Evolutionary conservation across 2,797 vertebrate genomes (phyloP).

Genomic region (Trachops cirrhosus): DNA sequence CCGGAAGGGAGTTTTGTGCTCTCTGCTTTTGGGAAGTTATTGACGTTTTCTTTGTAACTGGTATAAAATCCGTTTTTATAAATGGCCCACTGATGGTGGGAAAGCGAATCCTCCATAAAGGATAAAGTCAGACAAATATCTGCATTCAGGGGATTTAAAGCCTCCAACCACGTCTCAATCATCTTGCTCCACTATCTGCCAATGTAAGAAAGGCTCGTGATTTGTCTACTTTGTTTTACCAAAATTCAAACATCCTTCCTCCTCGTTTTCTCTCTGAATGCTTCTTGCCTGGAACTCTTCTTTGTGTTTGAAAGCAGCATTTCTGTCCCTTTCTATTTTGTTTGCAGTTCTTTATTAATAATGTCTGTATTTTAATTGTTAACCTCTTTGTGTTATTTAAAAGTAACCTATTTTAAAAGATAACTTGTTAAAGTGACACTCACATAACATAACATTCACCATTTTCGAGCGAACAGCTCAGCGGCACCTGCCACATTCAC

Average conservation of each 20-base stretch:
- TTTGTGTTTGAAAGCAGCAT: background rate
- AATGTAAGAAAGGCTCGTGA: background rate
- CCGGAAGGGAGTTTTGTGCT: background rate
- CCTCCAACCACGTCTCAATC: background rate
- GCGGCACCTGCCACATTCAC: background rate
- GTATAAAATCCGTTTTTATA: background rate
- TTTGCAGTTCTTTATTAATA: background rate
- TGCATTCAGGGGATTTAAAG: background rate
- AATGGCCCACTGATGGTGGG: background rate
- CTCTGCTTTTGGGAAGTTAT: background rate
- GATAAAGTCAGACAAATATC: background rate
- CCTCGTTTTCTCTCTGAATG: background rate
- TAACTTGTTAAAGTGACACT: background rate
- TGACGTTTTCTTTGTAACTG: background rate
- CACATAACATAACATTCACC: background rate
- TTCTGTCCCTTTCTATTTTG: background rate
- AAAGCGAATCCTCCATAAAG: background rate
- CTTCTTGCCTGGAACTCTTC: background rate
- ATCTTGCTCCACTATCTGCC: background rate
- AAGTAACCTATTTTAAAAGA: background rate
- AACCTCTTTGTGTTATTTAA: background rate
- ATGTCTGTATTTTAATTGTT: background rate
- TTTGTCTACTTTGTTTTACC: background rate
- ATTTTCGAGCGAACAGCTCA: background rate
- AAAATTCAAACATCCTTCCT: background rate